These are phyloP conservation scores for Cuculus canorus DNA, from an alignment of 2,797 vertebrate species.

Conservation along the genomic window DNA sequence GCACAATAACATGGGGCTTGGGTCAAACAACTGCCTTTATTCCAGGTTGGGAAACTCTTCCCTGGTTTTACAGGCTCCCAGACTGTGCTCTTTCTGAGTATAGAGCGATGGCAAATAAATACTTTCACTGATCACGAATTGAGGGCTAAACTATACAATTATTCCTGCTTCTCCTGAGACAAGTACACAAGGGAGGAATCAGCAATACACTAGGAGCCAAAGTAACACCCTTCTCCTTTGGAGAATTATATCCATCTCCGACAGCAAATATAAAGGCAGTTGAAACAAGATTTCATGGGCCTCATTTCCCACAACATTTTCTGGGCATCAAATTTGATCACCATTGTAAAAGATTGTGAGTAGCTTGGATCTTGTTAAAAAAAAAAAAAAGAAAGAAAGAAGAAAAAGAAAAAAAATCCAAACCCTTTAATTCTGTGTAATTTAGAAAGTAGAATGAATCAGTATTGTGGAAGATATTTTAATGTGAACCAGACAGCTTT, in stretches of 20 bases:
- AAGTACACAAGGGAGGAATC: constrained; percentile 35
- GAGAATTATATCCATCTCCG: constrained; percentile 52
- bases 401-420: background rate
- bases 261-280: constrained; percentile 69
- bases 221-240: constrained; percentile 55
- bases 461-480: constrained; percentile 68
- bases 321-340: constrained; percentile 74
- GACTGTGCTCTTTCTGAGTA: background rate
- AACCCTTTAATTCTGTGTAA: constrained; percentile 26
- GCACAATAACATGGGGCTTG: background rate
- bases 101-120: constrained; percentile 27
- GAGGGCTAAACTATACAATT: background rate
- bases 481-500: constrained; percentile 70
- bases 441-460: constrained; percentile 70
- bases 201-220: constrained; percentile 51
- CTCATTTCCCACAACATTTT: constrained; percentile 79
- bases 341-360: constrained; percentile 75
- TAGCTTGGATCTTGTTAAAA: constrained; percentile 22
- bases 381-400: background rate
- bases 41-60: background rate
- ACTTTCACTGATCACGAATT: constrained; percentile 14
- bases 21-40: background rate
- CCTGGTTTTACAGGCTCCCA: constrained; percentile 1
- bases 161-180: constrained; percentile 23
- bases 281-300: constrained; percentile 80